Conservation (phyloP, 2,888 invertebrate genomes). For the Chrysotoxum bicinctum region DNA sequence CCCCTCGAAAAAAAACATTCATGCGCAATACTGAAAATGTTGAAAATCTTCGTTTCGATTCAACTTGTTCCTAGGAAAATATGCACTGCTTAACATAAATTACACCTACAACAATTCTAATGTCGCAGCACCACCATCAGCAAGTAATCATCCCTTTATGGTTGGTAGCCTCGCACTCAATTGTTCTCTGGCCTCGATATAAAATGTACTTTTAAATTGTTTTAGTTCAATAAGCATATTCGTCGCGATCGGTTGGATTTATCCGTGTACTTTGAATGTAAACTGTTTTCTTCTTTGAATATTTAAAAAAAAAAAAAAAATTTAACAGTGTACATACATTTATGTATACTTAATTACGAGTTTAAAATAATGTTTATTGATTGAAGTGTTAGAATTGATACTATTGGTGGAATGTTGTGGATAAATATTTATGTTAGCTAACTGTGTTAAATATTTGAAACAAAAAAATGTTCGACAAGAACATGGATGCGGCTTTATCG, state of each 20-base stretch:
- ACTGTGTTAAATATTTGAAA: conserved; percentile 10
- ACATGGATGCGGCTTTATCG: conserved; percentile 79
- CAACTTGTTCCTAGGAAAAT: conserved; percentile 35
- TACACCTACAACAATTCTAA: conserved; percentile 55
- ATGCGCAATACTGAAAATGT: conserved; percentile 35
- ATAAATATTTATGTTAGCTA: not conserved
- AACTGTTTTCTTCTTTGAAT: not conserved
- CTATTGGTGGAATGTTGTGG: not conserved
- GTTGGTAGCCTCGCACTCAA: conserved; percentile 5
- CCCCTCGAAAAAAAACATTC: conserved; percentile 19
- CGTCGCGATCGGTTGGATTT: conserved; percentile 60
- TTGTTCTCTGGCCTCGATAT: not conserved
- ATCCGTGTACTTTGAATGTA: not conserved
- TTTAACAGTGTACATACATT: no score
- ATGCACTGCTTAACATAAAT: conserved; percentile 29
- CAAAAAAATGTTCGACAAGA: conserved; percentile 79
- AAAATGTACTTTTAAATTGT: conserved; percentile 2
- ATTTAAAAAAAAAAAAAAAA: not conserved
- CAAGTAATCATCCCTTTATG: conserved; percentile 50
- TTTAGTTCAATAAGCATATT: conserved; percentile 62
- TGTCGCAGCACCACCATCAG: not conserved
- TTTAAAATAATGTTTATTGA: not conserved
- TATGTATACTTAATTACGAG: not conserved
- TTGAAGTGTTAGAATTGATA: not conserved
- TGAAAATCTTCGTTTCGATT: conserved; percentile 48